Percentiles rank a stretch among this genome's conserved stretches.
Evolutionary conservation across 1,140 invertebrate genomes (phyloP).

Genomic region (Melipona quadrifasciata): DNA sequence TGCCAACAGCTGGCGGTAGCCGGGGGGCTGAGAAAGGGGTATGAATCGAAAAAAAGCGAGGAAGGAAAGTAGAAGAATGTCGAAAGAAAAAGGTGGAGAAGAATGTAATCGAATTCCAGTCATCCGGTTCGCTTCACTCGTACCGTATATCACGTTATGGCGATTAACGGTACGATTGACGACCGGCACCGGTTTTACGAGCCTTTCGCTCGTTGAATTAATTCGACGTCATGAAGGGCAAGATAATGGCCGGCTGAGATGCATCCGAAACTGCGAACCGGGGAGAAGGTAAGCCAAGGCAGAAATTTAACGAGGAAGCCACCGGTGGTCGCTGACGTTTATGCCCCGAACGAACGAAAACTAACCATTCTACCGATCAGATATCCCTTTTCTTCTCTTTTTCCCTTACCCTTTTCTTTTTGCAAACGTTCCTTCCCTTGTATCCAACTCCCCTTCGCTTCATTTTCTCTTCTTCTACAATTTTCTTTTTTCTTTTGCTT

Average conservation of each 20-base stretch:
- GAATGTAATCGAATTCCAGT: constrained; percentile 30
- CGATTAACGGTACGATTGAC: constrained; percentile 54
- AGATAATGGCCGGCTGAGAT: constrained; percentile 48
- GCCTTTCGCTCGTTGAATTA: constrained; percentile 57
- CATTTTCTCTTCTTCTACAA: neutral
- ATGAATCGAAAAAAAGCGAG: neutral
- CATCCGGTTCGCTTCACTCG: constrained; percentile 34
- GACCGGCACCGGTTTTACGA: constrained; percentile 52
- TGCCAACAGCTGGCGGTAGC: neutral
- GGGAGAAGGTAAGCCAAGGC: constrained; percentile 33
- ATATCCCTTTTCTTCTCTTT: constrained; percentile 5
- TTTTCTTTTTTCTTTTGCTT: neutral
- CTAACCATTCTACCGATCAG: constrained; percentile 32
- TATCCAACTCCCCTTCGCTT: neutral
- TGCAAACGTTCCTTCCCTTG: no score
- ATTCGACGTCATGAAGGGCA: constrained; percentile 53
- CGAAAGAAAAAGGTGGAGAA: neutral
- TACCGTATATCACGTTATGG: constrained; percentile 24
- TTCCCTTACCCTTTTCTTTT: neutral
- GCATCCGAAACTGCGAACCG: constrained; percentile 35
- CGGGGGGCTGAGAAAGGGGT: neutral
- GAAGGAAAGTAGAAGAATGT: neutral
- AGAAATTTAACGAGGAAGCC: constrained; percentile 44
- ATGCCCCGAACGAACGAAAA: constrained; percentile 15
- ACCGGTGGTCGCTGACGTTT: constrained; percentile 9